Evolutionary conservation across 2,888 invertebrate species (phyloP), one percentile per base, ranked within the genome.

Genomic region (Cheiracanthium punctorium): DNA sequence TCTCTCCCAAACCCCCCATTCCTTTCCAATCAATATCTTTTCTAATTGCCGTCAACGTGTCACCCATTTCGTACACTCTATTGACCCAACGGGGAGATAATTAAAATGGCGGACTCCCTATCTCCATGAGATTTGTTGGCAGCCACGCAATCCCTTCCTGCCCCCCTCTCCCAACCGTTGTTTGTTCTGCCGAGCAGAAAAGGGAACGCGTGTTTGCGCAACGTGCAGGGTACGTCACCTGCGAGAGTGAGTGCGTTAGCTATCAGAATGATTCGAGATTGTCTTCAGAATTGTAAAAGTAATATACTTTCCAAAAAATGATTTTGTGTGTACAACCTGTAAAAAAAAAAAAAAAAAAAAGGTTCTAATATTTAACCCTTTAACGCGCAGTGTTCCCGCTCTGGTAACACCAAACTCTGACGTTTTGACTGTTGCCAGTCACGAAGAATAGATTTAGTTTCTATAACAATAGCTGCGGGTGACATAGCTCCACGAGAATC

Each of bases 31-130:
- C 84, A 79, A 85, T 85, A 73, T 8, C 17, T 33, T 43, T 74
- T 74, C 73, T 85, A 85, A 85, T 85, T 85, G 84, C 84, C 79
- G 79, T 85, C 84, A 85, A 85, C 74, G 74, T 85, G 84, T 85
- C 84, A 85, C 84, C 73, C 79, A 85, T 80, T 74, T 85, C 67
- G 14, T 69, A 29, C 48, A 29, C 69, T 10, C 69, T 58, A 73
- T 74, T 85, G 84, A 85, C 84, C 79, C 33, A 74, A 30, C 10
- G 79, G 82, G 58, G 70, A 70, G 79, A 79, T 85, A 85, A 85
- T 85, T 85, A 85, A 85, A 85, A 85, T 85, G 74, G 84, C 20
- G 73, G 73, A 58, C 24, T 58, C 58, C 17, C 48, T 20, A 5
- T 24, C 24, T 24, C 58, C n/a, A 17, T 5, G 58, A 58, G 58